A percentile compares a stretch with the other conserved stretches of the same genome.
Conservation (phyloP, 2,797 vertebrate genomes). For the Molothrus ater region DNA sequence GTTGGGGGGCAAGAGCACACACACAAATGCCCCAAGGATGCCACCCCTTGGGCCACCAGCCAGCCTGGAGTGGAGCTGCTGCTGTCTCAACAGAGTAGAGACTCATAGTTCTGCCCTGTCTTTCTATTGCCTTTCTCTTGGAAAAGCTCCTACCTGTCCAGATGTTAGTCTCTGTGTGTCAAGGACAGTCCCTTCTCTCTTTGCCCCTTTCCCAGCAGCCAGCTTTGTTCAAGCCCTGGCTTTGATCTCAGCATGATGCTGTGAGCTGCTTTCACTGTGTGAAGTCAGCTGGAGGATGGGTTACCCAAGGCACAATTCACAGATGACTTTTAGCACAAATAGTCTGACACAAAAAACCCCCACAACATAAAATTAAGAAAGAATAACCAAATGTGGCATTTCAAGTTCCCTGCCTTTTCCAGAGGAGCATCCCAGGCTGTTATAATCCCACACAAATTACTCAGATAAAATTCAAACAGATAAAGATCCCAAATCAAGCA, state of each 20-base stretch:
- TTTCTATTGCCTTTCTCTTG: neutral
- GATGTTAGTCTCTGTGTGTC: neutral
- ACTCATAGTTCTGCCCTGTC: neutral
- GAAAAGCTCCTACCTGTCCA: neutral
- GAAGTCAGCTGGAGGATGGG: neutral
- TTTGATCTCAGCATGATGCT: neutral
- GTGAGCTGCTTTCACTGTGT: neutral
- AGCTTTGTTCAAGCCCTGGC: neutral
- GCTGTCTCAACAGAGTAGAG: neutral
- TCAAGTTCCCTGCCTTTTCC: conserved; percentile 27
- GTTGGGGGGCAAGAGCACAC: neutral
- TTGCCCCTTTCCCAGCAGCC: neutral
- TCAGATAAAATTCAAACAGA: neutral
- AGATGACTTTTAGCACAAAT: neutral
- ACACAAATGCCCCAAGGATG: fast-evolving
- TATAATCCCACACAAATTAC: neutral
- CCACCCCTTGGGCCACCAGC: neutral
- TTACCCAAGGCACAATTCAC: neutral
- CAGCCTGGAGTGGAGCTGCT: neutral
- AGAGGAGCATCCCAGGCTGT: conserved; percentile 25
- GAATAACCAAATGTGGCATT: neutral
- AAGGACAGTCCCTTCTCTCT: neutral
- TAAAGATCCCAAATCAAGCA: neutral
- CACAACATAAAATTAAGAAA: neutral
- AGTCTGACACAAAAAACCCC: neutral